Base-by-base conservation (phyloP, 2,888 invertebrate species). In the Poecilobothrus nobilitatus region DNA sequence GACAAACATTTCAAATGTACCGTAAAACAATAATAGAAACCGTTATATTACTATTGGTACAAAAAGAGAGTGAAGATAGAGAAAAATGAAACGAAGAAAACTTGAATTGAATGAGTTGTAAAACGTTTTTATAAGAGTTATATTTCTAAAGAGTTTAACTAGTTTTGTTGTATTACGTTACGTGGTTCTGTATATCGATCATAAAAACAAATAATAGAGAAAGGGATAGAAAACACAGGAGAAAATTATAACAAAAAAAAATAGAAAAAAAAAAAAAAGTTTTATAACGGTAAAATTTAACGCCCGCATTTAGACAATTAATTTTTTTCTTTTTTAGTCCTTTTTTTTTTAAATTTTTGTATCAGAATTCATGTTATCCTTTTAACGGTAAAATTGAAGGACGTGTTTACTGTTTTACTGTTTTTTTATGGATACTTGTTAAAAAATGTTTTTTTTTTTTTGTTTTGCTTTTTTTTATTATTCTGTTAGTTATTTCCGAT, bases 231-330 rank as follows among this genome's bases (percentile, higher is more conserved):
- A 4, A n/a, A n/a, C n/a, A n/a, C n/a, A n/a, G n/a, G n/a, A n/a
- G n/a, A n/a, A n/a, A n/a, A n/a, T n/a, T n/a, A n/a, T n/a, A n/a
- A n/a, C n/a, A n/a, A n/a, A 44, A 15, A 44, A n/a, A 53, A n/a
- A 18, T 6, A 18, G 12, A 53, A 53, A 18, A 15, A 53, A 15
- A 2, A 53, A 53, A 37, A 37, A 37, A 12, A 27, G 27, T 18
- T 53, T 53, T 53, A 53, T 53, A 53, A 53, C n/a, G 53, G 53
- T 53, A 53, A 53, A 53, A 53, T 53, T 53, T 53, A 53, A 53
- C 53, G 53, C 53, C 53, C 53, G 53, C 15, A 53, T 53, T 53
- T 53, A 53, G 18, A 53, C 53, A 53, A 53, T 53, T 53, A 12
- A 2, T 53, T n/a, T 53, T 12, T 53, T 18, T 18, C n/a, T 9